Conservation (phyloP, 2,797 vertebrate species). For the Lepilemur ruficaudatus region DNA sequence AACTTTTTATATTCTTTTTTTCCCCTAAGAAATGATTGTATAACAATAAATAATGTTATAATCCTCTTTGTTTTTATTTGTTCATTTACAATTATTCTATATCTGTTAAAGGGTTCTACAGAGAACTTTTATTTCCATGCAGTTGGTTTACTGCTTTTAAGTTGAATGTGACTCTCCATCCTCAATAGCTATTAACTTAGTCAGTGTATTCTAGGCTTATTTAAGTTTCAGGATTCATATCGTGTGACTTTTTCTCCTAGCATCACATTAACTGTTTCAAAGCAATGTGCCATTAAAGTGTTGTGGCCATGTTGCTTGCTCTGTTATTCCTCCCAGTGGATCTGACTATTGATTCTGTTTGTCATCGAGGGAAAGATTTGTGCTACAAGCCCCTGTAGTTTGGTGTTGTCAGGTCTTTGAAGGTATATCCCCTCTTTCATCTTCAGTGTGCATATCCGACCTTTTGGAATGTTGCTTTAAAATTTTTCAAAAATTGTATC, state of each 20-base stretch:
- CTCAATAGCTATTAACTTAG: slow-evolving; percentile 51
- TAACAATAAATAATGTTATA: neutral
- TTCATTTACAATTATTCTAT: neutral
- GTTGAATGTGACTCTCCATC: slow-evolving; percentile 64
- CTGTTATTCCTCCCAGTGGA: slow-evolving; percentile 37
- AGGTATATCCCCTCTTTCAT: neutral
- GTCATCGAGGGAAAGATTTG: neutral
- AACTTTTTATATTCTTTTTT: neutral
- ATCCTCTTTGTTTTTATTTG: neutral
- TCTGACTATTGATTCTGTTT: slow-evolving; percentile 63
- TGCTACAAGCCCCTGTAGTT: neutral
- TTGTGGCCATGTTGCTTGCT: slow-evolving; percentile 23
- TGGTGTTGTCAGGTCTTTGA: neutral
- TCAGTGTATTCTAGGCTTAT: slow-evolving; percentile 52
- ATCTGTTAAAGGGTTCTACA: neutral
- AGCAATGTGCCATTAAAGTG: slow-evolving; percentile 34
- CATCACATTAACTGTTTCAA: slow-evolving; percentile 70
- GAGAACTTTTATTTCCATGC: slow-evolving; percentile 52
- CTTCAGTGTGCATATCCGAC: neutral
- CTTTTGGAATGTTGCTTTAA: neutral
- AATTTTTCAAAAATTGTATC: neutral
- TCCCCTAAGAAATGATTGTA: neutral
- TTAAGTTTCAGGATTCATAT: slow-evolving; percentile 70
- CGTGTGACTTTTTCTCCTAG: slow-evolving; percentile 65
- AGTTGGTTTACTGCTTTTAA: slow-evolving; percentile 31